These are phyloP conservation scores for Gallinago media DNA, from an alignment of 2,113 vertebrate species.

Conservation along the genomic window DNA sequence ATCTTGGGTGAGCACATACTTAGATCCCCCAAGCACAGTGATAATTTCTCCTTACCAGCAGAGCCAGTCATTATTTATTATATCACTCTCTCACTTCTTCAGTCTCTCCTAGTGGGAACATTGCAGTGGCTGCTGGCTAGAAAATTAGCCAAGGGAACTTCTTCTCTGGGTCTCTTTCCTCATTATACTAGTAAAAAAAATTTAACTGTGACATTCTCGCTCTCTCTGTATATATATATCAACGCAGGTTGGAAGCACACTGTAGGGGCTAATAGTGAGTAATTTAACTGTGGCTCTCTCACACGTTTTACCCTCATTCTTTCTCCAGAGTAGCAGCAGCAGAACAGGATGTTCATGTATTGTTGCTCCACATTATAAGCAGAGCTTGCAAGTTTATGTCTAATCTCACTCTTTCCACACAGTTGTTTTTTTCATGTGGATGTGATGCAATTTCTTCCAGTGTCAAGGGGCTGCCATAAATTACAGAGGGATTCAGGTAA, in stretches of 20 bases:
- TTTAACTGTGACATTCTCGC: conserved; percentile 76
- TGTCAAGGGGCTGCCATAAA: conserved; percentile 61
- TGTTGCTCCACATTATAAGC: conserved; percentile 61
- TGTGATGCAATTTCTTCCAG: conserved; percentile 71
- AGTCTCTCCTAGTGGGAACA: conserved; percentile 77
- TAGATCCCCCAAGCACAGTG: conserved; percentile 76
- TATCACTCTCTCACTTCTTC: conserved; percentile 74
- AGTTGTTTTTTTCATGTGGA: conserved; percentile 51
- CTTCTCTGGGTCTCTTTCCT: conserved; percentile 77
- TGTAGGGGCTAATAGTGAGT: conserved; percentile 78
- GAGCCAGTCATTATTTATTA: conserved; percentile 80
- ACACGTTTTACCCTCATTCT: conserved; percentile 65
- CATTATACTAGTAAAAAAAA: conserved; percentile 82
- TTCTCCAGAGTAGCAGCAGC: conserved; percentile 64
- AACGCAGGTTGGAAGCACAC: conserved; percentile 70
- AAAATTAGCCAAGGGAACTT: conserved; percentile 82
- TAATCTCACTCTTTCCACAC: conserved; percentile 60
- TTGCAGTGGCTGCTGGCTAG: conserved; percentile 75
- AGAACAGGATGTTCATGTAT: conserved; percentile 43
- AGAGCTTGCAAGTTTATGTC: conserved; percentile 69
- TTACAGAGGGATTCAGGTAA: conserved; percentile 59
- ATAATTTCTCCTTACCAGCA: conserved; percentile 78
- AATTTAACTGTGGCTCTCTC: conserved; percentile 72
- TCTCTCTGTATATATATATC: conserved; percentile 57
- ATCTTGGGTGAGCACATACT: conserved; percentile 61